Conservation (phyloP, 2,797 vertebrate genomes). For the Nyctalus aviator region DNA sequence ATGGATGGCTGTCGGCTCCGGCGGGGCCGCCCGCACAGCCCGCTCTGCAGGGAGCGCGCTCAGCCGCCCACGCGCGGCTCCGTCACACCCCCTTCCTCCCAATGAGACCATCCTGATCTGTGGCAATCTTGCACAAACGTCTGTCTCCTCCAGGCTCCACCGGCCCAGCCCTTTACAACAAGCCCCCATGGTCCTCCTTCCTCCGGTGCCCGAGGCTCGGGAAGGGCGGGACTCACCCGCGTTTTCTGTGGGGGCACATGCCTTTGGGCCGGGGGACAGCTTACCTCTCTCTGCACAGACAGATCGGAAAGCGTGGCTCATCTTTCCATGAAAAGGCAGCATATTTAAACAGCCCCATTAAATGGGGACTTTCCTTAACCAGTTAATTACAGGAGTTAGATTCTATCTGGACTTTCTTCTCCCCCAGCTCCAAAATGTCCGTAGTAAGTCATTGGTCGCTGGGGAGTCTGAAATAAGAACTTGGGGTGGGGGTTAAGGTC, state of each 20-base stretch:
- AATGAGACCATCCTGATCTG: neutral
- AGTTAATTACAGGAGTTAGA: constrained; percentile 32
- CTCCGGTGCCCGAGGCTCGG: neutral
- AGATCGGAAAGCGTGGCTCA: neutral
- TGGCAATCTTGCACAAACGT: neutral
- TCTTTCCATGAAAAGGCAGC: neutral
- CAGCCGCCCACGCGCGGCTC: constrained; percentile 47
- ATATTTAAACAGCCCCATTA: neutral
- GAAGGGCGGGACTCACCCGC: neutral
- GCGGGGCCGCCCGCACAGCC: constrained; percentile 3
- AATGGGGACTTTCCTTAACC: neutral
- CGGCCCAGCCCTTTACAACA: neutral
- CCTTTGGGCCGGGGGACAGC: neutral
- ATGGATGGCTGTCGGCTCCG: constrained; percentile 66
- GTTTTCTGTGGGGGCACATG: neutral
- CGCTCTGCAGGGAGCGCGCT: constrained; percentile 51
- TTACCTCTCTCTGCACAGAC: neutral
- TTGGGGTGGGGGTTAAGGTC: too few relatives aligned
- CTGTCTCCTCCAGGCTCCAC: neutral
- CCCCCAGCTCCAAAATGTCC: neutral
- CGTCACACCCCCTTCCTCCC: neutral
- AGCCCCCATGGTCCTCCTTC: neutral
- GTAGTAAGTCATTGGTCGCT: neutral
- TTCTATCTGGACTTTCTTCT: constrained; percentile 44
- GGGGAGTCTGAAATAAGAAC: constrained; percentile 45